Percentiles rank a stretch among this genome's conserved stretches.
These are phyloP conservation scores for Hiodon alosoides DNA, from an alignment of 2,113 vertebrate genomes.

Conservation along the genomic window DNA sequence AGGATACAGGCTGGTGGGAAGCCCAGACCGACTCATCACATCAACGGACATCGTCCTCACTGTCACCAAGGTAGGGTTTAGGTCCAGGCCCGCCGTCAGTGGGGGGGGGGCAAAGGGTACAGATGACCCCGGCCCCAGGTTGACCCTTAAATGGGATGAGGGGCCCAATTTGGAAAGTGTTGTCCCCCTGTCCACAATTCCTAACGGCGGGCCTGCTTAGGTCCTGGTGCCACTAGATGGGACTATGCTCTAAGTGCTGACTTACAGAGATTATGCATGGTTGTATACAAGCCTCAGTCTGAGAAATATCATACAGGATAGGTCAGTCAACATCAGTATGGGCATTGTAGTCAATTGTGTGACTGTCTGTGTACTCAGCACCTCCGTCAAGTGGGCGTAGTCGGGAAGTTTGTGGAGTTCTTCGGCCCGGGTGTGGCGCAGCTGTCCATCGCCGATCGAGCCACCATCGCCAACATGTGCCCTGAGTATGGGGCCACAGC, in stretches of 20 bases:
- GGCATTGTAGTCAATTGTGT: not conserved
- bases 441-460: constrained; percentile 92
- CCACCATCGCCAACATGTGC: constrained; percentile 98
- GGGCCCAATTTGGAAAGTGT: no score
- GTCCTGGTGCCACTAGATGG: no score
- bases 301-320: no score
- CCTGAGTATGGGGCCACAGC: constrained; percentile 95
- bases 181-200: no score
- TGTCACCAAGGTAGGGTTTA: constrained; percentile 81
- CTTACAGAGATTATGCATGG: no score
- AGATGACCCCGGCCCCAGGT: not conserved
- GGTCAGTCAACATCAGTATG: no score
- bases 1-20: constrained; percentile 80
- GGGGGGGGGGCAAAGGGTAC: not conserved
- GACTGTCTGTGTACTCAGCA: constrained; percentile 62
- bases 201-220: no score
- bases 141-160: no score
- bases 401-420: constrained; percentile 97
- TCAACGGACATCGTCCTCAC: constrained; percentile 98
- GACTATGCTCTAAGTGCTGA: no score
- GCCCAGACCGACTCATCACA: constrained; percentile 75
- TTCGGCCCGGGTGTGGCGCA: constrained; percentile 87
- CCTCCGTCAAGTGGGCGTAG: constrained; percentile 89
- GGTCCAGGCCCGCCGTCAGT: not conserved
- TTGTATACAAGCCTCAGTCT: no score